Evolutionary conservation across 1,140 invertebrate genomes (phyloP).

Genomic region (Zaprionus inermis): DNA sequence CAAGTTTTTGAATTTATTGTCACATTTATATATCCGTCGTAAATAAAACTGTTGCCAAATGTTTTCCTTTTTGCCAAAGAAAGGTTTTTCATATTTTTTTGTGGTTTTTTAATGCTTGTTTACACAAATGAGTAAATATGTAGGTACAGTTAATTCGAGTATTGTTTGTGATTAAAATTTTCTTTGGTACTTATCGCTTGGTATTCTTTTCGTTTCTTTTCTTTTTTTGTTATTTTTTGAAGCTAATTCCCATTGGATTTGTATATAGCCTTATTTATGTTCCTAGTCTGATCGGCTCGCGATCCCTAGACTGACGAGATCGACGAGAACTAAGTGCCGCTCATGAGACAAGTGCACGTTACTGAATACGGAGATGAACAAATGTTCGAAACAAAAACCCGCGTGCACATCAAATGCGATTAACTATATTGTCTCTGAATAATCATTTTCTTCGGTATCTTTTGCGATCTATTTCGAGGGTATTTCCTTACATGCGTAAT

Average conservation of each 20-base stretch:
- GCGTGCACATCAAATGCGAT: not conserved
- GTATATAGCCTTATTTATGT: too few relatives aligned
- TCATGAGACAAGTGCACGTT: not conserved
- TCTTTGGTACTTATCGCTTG: conserved; percentile 12
- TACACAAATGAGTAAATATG: conserved; percentile 66
- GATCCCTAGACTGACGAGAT: not conserved
- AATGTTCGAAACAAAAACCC: conserved; percentile 5
- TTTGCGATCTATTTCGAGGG: not conserved
- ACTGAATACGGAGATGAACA: not conserved
- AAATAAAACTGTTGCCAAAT: conserved; percentile 57
- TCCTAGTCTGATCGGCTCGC: not conserved
- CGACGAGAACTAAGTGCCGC: not conserved
- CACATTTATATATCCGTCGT: conserved; percentile 3
- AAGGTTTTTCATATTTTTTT: conserved; percentile 37
- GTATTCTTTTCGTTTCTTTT: not conserved
- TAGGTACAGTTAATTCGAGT: conserved; percentile 43
- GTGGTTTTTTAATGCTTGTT: conserved; percentile 60
- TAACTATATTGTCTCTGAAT: not conserved
- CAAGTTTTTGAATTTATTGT: conserved; percentile 5
- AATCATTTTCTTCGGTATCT: not conserved
- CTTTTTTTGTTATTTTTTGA: conserved; percentile 7
- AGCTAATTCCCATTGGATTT: not conserved
- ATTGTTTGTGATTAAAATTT: conserved; percentile 22
- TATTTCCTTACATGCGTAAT: not conserved
- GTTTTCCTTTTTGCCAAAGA: conserved; percentile 22